A percentile compares a stretch with the other conserved stretches of the same genome.
Evolutionary conservation across 2,888 invertebrate genomes (phyloP).

Genomic region (Tachystola acroxantha): DNA sequence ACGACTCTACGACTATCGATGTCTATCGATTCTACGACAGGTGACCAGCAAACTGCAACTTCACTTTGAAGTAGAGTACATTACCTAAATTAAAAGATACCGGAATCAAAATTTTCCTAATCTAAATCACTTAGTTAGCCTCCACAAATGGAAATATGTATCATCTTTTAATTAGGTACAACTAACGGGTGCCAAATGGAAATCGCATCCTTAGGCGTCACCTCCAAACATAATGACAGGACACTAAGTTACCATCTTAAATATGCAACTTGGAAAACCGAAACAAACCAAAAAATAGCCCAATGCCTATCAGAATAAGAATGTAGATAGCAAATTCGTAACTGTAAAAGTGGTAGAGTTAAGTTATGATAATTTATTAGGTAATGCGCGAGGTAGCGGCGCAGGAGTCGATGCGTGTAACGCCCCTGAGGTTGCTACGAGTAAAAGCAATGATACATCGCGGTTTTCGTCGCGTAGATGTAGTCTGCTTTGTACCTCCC

Average conservation of each 20-base stretch:
- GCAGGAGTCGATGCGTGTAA: conserved; percentile 51
- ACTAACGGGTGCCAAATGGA: conserved; percentile 40
- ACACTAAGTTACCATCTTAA: conserved; percentile 33
- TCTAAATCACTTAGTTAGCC: too few relatives aligned
- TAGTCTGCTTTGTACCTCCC: conserved; percentile 30
- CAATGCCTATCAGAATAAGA: conserved; percentile 3
- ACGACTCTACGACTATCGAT: too few relatives aligned
- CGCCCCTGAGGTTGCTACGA: conserved; percentile 61
- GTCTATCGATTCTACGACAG: too few relatives aligned
- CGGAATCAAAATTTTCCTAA: too few relatives aligned
- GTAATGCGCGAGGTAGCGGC: conserved; percentile 38
- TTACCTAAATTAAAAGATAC: too few relatives aligned
- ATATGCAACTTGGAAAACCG: background rate
- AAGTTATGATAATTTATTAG: conserved; percentile 42
- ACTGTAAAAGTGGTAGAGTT: conserved; percentile 14
- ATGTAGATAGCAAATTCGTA: background rate
- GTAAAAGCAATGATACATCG: conserved; percentile 69
- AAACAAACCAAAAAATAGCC: background rate
- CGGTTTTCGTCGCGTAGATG: conserved; percentile 54
- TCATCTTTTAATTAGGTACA: background rate
- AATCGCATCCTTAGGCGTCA: conserved; percentile 53
- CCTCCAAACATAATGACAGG: conserved; percentile 64
- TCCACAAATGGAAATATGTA: too few relatives aligned
- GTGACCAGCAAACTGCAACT: too few relatives aligned
- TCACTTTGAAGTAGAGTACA: too few relatives aligned